Evolutionary conservation across 2,113 vertebrate genomes (phyloP).

Genomic region (Cebus imitator): DNA sequence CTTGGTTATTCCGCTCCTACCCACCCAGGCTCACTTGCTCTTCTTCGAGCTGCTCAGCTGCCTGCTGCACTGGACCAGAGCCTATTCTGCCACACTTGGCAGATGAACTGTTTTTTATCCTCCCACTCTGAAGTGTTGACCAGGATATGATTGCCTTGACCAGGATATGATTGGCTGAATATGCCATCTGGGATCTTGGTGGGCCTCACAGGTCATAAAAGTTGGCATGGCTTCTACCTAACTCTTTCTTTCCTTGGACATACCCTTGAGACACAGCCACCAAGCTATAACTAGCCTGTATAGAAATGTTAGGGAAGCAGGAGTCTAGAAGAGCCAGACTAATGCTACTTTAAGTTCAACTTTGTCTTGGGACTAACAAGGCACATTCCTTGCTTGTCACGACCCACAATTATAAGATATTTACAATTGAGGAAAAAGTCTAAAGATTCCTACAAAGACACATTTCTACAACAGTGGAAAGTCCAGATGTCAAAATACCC

Average conservation of each 20-base stretch:
- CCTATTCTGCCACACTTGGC: background rate
- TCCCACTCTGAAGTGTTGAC: background rate
- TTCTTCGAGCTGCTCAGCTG: background rate
- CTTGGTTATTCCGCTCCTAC: background rate
- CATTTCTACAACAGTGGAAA: too few species aligned
- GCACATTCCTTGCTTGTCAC: too few species aligned
- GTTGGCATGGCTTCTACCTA: background rate
- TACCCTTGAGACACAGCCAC: background rate
- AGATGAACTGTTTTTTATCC: background rate
- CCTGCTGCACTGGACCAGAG: background rate
- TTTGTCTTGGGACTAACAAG: too few species aligned
- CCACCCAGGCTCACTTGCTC: background rate
- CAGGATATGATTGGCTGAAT: background rate
- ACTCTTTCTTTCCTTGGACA: background rate
- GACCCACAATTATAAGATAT: too few species aligned
- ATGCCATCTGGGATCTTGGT: slow-evolving; percentile 11
- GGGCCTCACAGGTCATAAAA: background rate
- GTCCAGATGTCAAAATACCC: too few species aligned
- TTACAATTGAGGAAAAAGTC: too few species aligned
- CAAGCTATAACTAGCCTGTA: background rate
- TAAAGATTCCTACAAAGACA: too few species aligned
- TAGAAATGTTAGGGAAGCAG: too few species aligned
- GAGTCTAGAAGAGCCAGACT: too few species aligned
- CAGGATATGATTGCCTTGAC: slow-evolving; percentile 12
- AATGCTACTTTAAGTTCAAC: too few species aligned